Conservation (phyloP, 2,113 vertebrate genomes). For the Dermatemys mawii region DNA sequence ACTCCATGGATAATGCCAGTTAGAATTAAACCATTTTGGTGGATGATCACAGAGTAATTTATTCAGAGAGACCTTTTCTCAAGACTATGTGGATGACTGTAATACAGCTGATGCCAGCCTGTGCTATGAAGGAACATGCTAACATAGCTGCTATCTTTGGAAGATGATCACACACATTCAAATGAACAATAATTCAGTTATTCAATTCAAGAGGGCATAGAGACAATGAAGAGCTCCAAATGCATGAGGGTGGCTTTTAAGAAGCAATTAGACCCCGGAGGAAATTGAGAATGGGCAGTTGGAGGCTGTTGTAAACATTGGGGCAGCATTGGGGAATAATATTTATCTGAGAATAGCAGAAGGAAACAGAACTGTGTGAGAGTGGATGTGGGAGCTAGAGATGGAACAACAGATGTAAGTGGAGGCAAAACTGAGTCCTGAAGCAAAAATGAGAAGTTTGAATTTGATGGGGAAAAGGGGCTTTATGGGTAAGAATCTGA, state of each 20-base stretch:
- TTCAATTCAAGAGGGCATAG: background rate
- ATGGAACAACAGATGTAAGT: fast-evolving
- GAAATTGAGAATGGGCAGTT: background rate
- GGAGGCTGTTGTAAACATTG: background rate
- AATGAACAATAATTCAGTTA: background rate
- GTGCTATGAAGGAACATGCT: background rate
- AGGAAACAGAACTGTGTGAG: background rate
- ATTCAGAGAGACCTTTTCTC: background rate
- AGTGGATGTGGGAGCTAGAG: background rate
- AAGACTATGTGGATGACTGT: background rate
- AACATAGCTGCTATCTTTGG: background rate
- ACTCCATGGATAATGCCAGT: background rate
- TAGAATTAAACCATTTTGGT: background rate
- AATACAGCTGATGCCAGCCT: background rate
- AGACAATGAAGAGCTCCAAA: background rate
- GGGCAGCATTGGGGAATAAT: background rate
- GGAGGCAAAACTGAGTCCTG: background rate
- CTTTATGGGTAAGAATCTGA: background rate
- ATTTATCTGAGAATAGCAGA: fast-evolving
- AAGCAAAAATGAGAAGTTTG: background rate
- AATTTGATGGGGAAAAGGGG: background rate
- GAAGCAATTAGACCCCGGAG: fast-evolving
- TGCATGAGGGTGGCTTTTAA: background rate
- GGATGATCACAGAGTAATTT: background rate
- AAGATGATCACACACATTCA: background rate